Conservation (phyloP, 2,113 vertebrate genomes). For the Menura novaehollandiae region DNA sequence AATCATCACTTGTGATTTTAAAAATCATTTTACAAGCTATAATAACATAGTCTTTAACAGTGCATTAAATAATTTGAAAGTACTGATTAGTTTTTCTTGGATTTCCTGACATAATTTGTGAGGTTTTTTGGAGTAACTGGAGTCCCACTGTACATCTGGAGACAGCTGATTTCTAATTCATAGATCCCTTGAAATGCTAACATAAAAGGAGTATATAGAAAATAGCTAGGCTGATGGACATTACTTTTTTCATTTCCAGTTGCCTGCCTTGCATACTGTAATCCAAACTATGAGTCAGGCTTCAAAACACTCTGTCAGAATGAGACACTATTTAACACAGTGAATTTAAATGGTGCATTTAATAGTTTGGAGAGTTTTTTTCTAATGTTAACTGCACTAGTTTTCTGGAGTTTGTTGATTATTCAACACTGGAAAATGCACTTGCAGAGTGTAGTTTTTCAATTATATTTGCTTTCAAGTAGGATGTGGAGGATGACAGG, state of each 20-base stretch:
- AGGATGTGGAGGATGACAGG: background rate
- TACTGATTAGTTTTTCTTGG: background rate
- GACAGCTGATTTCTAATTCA: conserved; percentile 39
- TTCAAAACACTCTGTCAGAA: conserved; percentile 55
- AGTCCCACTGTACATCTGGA: conserved; percentile 21
- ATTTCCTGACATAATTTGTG: conserved; percentile 18
- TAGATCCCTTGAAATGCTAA: conserved; percentile 35
- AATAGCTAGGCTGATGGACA: conserved; percentile 15
- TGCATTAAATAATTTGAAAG: conserved; percentile 11
- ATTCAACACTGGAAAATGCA: background rate
- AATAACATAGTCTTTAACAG: background rate
- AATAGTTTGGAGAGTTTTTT: background rate
- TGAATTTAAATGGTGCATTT: conserved; percentile 33
- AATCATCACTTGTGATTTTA: conserved; percentile 4
- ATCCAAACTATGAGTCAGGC: conserved; percentile 51
- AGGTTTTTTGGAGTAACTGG: background rate
- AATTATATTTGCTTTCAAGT: background rate
- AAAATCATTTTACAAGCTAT: background rate
- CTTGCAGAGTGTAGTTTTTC: background rate
- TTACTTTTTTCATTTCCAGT: conserved; percentile 20
- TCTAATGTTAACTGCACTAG: background rate
- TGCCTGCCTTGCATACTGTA: conserved; percentile 48
- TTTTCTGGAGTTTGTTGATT: background rate
- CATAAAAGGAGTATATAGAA: background rate
- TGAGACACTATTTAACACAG: conserved; percentile 7